Evolutionary conservation across 2,888 invertebrate genomes (phyloP), one percentile per base, ranked within the genome.

Genomic region (Scaptomyza caliginosa): DNA sequence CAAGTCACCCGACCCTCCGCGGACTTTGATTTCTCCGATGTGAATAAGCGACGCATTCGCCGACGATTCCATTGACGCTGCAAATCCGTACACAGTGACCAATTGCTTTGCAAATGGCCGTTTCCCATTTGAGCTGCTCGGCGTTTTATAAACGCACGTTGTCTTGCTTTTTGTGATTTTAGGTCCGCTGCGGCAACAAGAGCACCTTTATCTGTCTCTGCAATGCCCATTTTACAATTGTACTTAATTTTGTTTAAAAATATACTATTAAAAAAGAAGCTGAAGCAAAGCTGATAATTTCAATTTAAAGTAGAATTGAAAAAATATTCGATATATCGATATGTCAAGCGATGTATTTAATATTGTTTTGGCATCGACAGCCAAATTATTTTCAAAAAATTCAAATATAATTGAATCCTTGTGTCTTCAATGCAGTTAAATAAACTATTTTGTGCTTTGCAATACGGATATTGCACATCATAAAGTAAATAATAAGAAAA

Each of bases 61-160:
- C 73, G 74, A 2, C 73, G 67, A 10, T 13, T 32, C 60, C 55
- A 62, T 2, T 66, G 59, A 0, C 75, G 71, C 19, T 75, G 75
- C 11, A 56, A 6, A 16, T 70, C 56, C 4, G 43, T 51, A 39
- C 63, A 68, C 1, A 49, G 10, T 6, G 23, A 54, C 48, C 36
- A 56, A 2, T 30, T 68, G 34, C 23, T 34, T 10, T 49, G 62
- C 19, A n/a, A n/a, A 11, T 42, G 50, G 7, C 36, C 4, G 7
- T 23, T 39, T 36, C 8, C 6, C 3, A 39, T 2, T 8, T 74
- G 71, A 0, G 23, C 2, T 11, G 54, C 3, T 6, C 57, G 67
- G 7, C 67, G 54, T 34, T 62, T 74, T 0, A 40, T 6, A 1
- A 52, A 30, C 4, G 30, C 4, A 13, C 51, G 50, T n/a, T 45